These are phyloP conservation scores for Nibea coibor DNA, from an alignment of 2,113 vertebrate species.

Conservation along the genomic window DNA sequence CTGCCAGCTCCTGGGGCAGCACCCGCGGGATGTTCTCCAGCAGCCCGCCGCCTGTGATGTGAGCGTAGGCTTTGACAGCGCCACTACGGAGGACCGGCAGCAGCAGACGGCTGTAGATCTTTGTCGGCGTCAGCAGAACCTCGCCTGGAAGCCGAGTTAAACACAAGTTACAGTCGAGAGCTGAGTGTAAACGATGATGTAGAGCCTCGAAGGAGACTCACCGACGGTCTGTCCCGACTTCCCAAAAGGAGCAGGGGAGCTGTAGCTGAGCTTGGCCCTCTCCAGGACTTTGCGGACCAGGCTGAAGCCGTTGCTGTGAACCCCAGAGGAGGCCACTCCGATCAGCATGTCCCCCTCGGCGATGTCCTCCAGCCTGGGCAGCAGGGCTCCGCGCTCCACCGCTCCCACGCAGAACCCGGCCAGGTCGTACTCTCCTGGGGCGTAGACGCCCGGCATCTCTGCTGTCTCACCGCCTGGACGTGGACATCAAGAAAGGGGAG, in stretches of 20 bases:
- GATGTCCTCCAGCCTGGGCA: slow-evolving; percentile 89
- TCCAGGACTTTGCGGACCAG: slow-evolving; percentile 93
- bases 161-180: background rate
- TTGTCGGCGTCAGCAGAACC: slow-evolving; percentile 92
- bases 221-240: slow-evolving; percentile 87
- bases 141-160: slow-evolving; percentile 83
- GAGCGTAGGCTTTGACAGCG: slow-evolving; percentile 91
- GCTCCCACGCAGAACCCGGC: slow-evolving; percentile 95
- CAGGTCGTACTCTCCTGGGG: slow-evolving; percentile 91
- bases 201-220: slow-evolving; percentile 59
- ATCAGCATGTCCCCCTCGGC: slow-evolving; percentile 87
- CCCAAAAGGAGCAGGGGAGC: slow-evolving; percentile 84
- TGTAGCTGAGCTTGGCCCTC: slow-evolving; percentile 82
- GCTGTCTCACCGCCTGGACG: slow-evolving; percentile 93
- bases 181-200: too few species aligned
- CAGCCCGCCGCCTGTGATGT: slow-evolving; percentile 96
- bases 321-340: slow-evolving; percentile 92
- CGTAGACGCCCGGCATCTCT: slow-evolving; percentile 95
- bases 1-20: slow-evolving; percentile 87
- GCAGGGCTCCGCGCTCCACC: slow-evolving; percentile 87
- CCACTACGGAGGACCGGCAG: slow-evolving; percentile 90
- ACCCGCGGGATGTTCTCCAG: slow-evolving; percentile 96
- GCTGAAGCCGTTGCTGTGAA: slow-evolving; percentile 98
- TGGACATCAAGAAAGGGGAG: background rate
- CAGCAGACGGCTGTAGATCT: slow-evolving; percentile 92